Base-by-base conservation (phyloP, 2,797 vertebrate genomes). In the Labroides dimidiatus region DNA sequence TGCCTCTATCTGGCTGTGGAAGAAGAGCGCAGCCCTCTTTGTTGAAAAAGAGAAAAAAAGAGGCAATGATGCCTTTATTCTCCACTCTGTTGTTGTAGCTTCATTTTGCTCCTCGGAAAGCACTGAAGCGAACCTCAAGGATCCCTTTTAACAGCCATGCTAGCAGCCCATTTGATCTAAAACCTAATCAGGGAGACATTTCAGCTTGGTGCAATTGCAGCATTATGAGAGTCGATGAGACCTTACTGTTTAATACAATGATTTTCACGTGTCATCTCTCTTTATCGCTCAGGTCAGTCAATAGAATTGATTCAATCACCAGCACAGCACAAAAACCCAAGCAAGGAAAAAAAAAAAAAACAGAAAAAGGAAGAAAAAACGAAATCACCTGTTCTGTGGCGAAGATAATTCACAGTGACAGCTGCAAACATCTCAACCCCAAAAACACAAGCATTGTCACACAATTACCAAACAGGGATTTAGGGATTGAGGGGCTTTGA, bases 241-340 rank as follows among this genome's bases (percentile, higher is more conserved):
- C 54, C 72, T 75, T 17, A 53, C 74, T 85, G 85, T 84, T 88
- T 78, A 87, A 90, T 87, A 61, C 77, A 80, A 69, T 60, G 65
- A 76, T 84, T 88, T 90, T 84, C 75, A 80, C 69, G 78, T 90
- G 72, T 81, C 78, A 87, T 89, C 76, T 92, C 81, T 84, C 80
- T 90, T 93, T 89, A 92, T 90, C 45, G 61, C 66, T 73, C 70
- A 72, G 81, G 84, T 90, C 86, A 76, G 75, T 90, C 89, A 75
- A 81, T 87, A 86, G 76, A 79, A 93, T 90, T 80, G 83, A 91
- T 91, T 86, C 81, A 87, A 86, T 89, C 85, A 82, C 65, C 69
- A 57, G 74, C 71, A 67, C 42, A 67, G 84, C 65, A 59, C 75
- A 82, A 78, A 33, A 80, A 78, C 53, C 65, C 51, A 80, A 74